Percentiles rank a stretch among this genome's conserved stretches.
Conservation (phyloP, 1,140 invertebrate genomes). For the Adoxophyes honmai region DNA sequence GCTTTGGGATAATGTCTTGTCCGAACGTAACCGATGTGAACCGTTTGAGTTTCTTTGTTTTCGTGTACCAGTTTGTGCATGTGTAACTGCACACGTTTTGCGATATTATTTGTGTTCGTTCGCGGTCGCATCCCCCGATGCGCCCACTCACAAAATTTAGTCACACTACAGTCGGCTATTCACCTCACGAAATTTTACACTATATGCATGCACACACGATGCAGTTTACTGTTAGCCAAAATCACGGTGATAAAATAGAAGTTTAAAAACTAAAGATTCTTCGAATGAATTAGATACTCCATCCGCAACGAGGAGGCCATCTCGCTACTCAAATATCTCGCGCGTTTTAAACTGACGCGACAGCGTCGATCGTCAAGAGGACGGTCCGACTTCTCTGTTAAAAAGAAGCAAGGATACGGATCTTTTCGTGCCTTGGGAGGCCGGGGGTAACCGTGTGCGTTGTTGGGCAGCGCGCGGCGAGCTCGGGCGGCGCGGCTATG, state of each 20-base stretch:
- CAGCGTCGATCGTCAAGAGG: too few species aligned
- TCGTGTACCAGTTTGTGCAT: constrained; percentile 27
- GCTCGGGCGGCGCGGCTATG: constrained; percentile 17
- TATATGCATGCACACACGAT: constrained; percentile 12
- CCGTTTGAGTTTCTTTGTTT: constrained; percentile 30
- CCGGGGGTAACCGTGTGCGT: not conserved
- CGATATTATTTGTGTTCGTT: constrained; percentile 9
- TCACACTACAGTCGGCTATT: constrained; percentile 1
- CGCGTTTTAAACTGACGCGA: too few species aligned
- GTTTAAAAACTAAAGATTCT: too few species aligned
- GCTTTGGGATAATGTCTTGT: constrained; percentile 25
- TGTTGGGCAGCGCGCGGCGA: constrained; percentile 17
- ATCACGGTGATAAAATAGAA: not conserved
- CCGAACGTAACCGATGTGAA: constrained; percentile 22
- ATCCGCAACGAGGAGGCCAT: too few species aligned
- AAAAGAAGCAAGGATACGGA: too few species aligned
- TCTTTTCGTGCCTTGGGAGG: too few species aligned
- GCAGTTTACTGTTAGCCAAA: constrained; percentile 4
- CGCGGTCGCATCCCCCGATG: not conserved
- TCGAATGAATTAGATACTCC: too few species aligned
- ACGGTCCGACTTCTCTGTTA: too few species aligned
- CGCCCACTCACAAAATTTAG: not conserved
- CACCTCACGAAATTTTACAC: not conserved
- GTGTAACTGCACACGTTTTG: constrained; percentile 18
- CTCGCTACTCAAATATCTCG: too few species aligned